Base-by-base conservation (phyloP, 2,113 vertebrate species). In the Protomyctophum bolini region DNA sequence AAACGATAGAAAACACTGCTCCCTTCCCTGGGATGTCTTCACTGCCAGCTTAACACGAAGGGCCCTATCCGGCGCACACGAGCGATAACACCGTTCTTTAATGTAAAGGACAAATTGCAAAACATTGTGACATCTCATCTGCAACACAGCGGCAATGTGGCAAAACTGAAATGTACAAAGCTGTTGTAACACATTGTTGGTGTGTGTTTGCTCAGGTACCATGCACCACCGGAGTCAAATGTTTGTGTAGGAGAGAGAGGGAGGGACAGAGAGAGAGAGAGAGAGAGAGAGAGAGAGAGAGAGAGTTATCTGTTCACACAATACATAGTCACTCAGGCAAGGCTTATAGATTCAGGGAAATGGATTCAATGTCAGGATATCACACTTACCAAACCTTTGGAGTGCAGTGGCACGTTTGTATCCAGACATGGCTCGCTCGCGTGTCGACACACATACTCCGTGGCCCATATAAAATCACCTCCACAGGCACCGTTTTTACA, bases 311-410 rank as follows among this genome's bases (percentile, higher is more conserved):
- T 88, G 82, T 77, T 90, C 79, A 82, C 79, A 90, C 80, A 84
- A 82, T 77, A 82, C 87, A 88, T 57, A 85, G 69, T 86, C 81
- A 84, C 80, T 88, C 80, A 87, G 84, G 79, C 86, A 90, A 72
- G 41, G 79, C 86, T 88, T 88, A 87, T 83, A 84, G 87, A 88
- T 90, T 84, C 81, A 79, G 83, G 72, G 77, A 76, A 88, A 89
- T 85, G 76, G 75, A 87, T 90, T 88, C 84, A 48, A 60, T 81
- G 85, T 90, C 89, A 89, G 87, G 76, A 88, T 82, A 82, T 85
- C 79, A 78, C 86, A 88, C 81, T 86, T 83, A 83, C 84, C 77
- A 72, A 84, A 85, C 75, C 80, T 84, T 84, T 83, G 72, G 75
- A 84, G 80, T 86, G 73, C 33, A 6, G 33, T 76, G 66, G 70